Percentiles rank a stretch among this genome's conserved stretches.
These are phyloP conservation scores for Nowickia ferox DNA, from an alignment of 2,888 invertebrate species.

Conservation along the genomic window DNA sequence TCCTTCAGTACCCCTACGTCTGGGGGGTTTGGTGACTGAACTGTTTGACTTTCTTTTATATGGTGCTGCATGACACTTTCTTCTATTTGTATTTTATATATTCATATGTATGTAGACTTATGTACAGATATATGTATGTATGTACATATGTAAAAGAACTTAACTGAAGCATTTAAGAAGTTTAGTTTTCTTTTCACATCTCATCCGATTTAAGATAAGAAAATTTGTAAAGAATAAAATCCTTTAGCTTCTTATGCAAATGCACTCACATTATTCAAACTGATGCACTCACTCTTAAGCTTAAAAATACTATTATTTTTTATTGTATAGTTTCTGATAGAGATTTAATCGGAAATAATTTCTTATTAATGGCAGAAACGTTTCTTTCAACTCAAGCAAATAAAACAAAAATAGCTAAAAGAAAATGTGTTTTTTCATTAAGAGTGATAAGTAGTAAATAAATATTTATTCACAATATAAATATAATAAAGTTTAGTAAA, in stretches of 20 bases:
- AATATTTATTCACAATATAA: too few relatives aligned
- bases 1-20: background rate
- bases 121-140: too few relatives aligned
- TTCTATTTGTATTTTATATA: constrained; percentile 22
- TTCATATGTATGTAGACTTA: constrained; percentile 29
- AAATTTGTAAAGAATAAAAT: constrained; percentile 24
- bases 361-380: background rate
- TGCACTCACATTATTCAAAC: background rate
- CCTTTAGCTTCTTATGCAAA: constrained; percentile 13
- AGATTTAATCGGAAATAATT: constrained; percentile 23
- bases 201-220: constrained; percentile 12
- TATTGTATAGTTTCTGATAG: background rate
- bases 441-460: too few relatives aligned
- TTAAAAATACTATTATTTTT: background rate
- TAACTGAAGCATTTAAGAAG: background rate
- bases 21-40: background rate
- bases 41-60: constrained; percentile 1
- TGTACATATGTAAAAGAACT: constrained; percentile 13
- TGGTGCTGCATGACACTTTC: background rate
- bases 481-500: too few relatives aligned
- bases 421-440: background rate
- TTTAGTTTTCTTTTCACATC: constrained; percentile 13
- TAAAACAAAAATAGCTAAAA: background rate
- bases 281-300: background rate
- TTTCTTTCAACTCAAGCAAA: background rate